Evolutionary conservation across 1,140 invertebrate genomes (phyloP).

Genomic region (Drosophila parabipectinata): DNA sequence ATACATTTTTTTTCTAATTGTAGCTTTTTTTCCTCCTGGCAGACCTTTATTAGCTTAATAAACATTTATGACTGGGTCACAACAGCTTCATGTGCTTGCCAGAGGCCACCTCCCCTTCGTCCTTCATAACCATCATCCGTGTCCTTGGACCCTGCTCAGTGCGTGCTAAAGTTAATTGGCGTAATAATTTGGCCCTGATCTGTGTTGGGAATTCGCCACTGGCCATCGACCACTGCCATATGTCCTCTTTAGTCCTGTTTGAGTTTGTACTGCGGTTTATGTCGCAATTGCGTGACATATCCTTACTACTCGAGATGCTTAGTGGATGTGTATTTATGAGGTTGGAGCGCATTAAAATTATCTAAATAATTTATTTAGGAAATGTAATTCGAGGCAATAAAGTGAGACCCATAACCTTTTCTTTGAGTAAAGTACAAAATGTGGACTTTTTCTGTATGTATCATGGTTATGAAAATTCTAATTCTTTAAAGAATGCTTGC

Average conservation of each 20-base stretch:
- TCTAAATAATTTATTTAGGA: neutral
- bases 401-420: neutral
- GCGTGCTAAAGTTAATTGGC: constrained; percentile 49
- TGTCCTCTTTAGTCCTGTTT: constrained; percentile 25
- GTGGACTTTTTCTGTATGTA: no score
- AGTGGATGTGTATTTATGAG: constrained; percentile 4
- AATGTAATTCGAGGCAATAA: no score
- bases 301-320: constrained; percentile 2
- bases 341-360: constrained; percentile 8
- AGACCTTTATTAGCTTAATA: constrained; percentile 41
- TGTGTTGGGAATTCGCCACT: constrained; percentile 36
- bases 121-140: constrained; percentile 30
- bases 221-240: constrained; percentile 32
- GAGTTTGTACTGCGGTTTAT: constrained; percentile 7
- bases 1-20: no score
- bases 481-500: neutral
- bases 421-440: neutral
- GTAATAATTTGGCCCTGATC: constrained; percentile 45
- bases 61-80: constrained; percentile 35
- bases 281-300: constrained; percentile 11
- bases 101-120: constrained; percentile 2
- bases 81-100: constrained; percentile 3
- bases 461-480: neutral
- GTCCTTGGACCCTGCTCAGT: constrained; percentile 22
- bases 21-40: no score